Evolutionary conservation across 2,113 vertebrate genomes (phyloP), one percentile per base, ranked within the genome.

Genomic region (Pollimyrus isidori): DNA sequence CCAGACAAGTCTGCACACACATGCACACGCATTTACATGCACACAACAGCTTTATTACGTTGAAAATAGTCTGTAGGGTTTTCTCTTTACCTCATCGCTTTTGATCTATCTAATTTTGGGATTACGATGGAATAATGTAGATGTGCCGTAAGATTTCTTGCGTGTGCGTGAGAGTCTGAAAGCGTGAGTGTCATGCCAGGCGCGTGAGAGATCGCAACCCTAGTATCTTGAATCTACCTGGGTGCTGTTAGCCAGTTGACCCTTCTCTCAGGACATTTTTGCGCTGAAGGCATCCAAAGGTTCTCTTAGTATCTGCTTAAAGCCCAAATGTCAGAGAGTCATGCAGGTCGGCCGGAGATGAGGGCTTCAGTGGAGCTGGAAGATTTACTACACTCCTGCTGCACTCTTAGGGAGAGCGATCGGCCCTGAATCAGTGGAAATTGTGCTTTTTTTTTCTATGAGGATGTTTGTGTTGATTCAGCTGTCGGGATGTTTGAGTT

Each of bases 401-500:
- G 7, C 5, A 53, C 48, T 56, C 50, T 48, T 56, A 87, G n/a
- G 85, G 50, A 87, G 30, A 53, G 19, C n/a, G 26, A 21, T 87
- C 85, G 30, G 26, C 53, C 35, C 50, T 53, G 85, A 87, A 87
- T 87, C 48, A 56, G 30, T 52, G 35, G 30, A 87, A 39, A 87
- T 35, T 7, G 23, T n/a, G 39, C 2, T 7, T 87, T 53, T 49
- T 80, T 80, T 83, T 84, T 84, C 42, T 87, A 4, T 30, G 49
- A 87, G 85, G 85, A 53, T 87, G 85, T 53, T 87, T 56, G n/a
- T 87, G 85, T 87, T 87, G 23, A 23, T 53, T 87, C 85, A 87
- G 85, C 85, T 87, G 85, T 56, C 50, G n/a, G 85, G 85, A 87
- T 87, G 85, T 87, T 87, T 56, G 9, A 53, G 85, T 87, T 87